Evolutionary conservation across 2,113 vertebrate species (phyloP).

Genomic region (Aldabrachelys gigantea): DNA sequence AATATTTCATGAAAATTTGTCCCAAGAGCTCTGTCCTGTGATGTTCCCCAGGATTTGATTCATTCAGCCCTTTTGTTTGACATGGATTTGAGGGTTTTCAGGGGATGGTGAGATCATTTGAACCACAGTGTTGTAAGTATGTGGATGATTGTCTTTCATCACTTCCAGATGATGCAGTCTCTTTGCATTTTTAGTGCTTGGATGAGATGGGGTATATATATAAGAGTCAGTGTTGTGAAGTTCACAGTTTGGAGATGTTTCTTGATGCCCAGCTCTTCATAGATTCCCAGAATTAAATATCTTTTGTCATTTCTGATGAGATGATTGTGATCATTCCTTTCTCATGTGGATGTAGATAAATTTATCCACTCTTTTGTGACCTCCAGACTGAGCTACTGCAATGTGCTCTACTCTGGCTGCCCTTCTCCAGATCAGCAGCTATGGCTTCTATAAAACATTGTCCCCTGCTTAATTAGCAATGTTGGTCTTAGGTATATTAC

Average conservation of each 20-base stretch:
- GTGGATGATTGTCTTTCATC: background rate
- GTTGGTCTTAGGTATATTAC: constrained; percentile 69
- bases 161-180: background rate
- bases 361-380: background rate
- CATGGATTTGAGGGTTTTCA: background rate
- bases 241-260: background rate
- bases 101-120: background rate
- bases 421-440: background rate
- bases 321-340: background rate
- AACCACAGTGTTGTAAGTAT: background rate
- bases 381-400: background rate
- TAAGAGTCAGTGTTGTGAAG: background rate
- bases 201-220: background rate
- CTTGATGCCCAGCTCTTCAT: background rate
- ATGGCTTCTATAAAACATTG: constrained; percentile 34
- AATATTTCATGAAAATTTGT: background rate
- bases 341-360: background rate
- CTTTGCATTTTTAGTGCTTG: background rate
- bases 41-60: background rate
- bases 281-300: background rate
- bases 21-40: background rate
- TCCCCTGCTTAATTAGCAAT: constrained; percentile 60
- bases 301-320: constrained; percentile 2
- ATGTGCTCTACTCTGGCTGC: background rate
- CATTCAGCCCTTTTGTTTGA: background rate